A percentile compares a stretch with the other conserved stretches of the same genome.
Conservation (phyloP, 2,113 vertebrate genomes). For the Rhizomys pruinosus region DNA sequence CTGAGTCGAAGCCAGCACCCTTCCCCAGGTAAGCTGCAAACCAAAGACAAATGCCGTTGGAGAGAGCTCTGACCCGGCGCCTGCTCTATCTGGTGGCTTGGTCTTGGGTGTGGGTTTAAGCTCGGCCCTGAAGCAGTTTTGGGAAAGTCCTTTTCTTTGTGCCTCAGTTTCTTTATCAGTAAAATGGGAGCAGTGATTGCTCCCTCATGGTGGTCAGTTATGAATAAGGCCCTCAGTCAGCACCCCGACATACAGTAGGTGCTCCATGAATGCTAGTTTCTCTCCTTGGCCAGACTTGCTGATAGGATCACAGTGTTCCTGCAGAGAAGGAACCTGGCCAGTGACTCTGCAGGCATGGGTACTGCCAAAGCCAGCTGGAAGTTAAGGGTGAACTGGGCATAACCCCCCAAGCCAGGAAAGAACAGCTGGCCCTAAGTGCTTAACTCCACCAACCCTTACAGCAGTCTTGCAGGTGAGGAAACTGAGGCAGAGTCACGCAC, state of each 20-base stretch:
- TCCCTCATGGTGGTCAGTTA: background rate
- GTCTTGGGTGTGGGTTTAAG: background rate
- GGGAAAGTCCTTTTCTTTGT: background rate
- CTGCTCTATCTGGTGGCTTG: background rate
- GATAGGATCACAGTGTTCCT: too few relatives aligned
- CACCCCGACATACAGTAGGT: background rate
- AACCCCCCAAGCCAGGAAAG: background rate
- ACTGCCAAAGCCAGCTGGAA: background rate
- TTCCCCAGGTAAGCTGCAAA: constrained; percentile 87
- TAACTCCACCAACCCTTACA: rapidly evolving
- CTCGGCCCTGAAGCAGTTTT: background rate
- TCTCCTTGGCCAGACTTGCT: too few relatives aligned
- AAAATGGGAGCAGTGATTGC: background rate
- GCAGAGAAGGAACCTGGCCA: background rate
- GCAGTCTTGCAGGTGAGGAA: background rate
- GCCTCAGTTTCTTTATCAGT: background rate
- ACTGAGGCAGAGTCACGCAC: background rate
- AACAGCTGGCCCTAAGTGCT: background rate
- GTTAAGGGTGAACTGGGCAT: background rate
- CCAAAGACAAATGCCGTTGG: constrained; percentile 2
- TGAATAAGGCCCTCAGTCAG: background rate
- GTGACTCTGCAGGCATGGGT: background rate
- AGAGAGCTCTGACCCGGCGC: background rate
- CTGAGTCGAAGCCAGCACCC: constrained; percentile 88
- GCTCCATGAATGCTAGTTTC: background rate